A percentile compares a stretch with the other conserved stretches of the same genome.
phyloP scores from a whole-genome alignment of 2,113 vertebrate species.

The Dromaius novaehollandiae region DNA sequence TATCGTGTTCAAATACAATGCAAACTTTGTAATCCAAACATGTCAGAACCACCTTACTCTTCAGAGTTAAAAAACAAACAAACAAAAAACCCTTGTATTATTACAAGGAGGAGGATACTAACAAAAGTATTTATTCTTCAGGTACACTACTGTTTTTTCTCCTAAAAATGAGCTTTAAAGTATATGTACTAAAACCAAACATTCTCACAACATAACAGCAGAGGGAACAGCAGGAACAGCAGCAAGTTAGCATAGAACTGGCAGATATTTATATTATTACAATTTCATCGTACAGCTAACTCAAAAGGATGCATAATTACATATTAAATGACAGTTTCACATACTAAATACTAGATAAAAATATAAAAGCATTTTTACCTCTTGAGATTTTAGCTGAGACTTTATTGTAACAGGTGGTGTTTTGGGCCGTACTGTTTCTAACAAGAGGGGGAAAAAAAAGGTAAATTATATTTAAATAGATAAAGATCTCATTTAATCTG shows the following conservation, averaged over 20 bases:
- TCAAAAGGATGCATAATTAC: background rate
- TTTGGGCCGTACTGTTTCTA: conserved; percentile 90
- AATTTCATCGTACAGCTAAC: background rate
- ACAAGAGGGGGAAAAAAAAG: background rate
- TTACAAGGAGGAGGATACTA: background rate
- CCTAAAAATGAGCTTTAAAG: background rate
- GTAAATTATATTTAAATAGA: background rate
- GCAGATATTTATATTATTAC: background rate
- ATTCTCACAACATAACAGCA: background rate
- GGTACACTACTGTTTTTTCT: background rate
- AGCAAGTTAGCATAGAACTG: background rate
- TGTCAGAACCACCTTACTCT: background rate
- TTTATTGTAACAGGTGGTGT: conserved; percentile 90
- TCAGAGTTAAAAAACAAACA: background rate
- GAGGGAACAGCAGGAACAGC: background rate
- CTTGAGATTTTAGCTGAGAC: conserved; percentile 81
- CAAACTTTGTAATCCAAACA: background rate
- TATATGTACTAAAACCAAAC: background rate
- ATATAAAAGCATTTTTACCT: conserved; percentile 78
- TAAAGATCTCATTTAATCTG: background rate
- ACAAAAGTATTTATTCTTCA: background rate
- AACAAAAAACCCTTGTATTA: background rate
- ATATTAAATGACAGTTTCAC: conserved; percentile 10
- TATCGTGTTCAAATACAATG: background rate
- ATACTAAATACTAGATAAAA: conserved; percentile 26